Base-by-base conservation (phyloP, 2,797 vertebrate genomes). In the Orestias chungarensis region DNA sequence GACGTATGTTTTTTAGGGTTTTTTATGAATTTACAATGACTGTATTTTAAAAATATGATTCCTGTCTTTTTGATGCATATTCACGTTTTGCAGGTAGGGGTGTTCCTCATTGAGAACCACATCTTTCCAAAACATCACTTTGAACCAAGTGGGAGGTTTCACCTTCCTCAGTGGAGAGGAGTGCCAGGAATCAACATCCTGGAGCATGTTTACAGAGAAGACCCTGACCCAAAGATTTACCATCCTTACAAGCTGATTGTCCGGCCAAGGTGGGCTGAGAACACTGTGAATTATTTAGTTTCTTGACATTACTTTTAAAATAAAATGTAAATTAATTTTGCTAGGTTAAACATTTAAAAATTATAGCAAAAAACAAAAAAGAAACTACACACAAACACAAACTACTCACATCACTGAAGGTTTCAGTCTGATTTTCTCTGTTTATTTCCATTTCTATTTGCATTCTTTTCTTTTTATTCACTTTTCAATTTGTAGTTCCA, bases 51-150 rank as follows among this genome's bases (percentile, higher is more conserved):
- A 11, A 18, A 59, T 44, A 15, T 1, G 4, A 10, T 57, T 20
- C 47, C 0, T 20, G 20, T 65, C 38, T 25, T 47, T 40, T 59
- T 8, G 5, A 64, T 20, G 15, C 40, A 14, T 75, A 15, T 35
- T 52, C 11, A 2, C 0, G 35, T 67, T 44, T 31, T 66, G 25
- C 33, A 88, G 44, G 73, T 76, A 0, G 85, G 79, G 0, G 68
- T 93, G 73, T 96, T 94, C 70, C 73, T 90, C n/a, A 92, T 95
- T 73, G 89, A 95, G 84, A 95, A 92, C 69, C 93, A 94, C 12
- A 80, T 94, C 81, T 95, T 95, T 64, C 93, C 94, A 9, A 83
- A 92, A 72, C 91, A 77, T 0, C 0, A 91, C 1, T 89, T 80
- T 68, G 91, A 92, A 9, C 75, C 75, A n/a, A 89, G 76, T 1